Percentiles rank a stretch among this genome's conserved stretches.
Evolutionary conservation across 2,888 invertebrate species (phyloP).

Genomic region (Cordylochernes scorpioides): DNA sequence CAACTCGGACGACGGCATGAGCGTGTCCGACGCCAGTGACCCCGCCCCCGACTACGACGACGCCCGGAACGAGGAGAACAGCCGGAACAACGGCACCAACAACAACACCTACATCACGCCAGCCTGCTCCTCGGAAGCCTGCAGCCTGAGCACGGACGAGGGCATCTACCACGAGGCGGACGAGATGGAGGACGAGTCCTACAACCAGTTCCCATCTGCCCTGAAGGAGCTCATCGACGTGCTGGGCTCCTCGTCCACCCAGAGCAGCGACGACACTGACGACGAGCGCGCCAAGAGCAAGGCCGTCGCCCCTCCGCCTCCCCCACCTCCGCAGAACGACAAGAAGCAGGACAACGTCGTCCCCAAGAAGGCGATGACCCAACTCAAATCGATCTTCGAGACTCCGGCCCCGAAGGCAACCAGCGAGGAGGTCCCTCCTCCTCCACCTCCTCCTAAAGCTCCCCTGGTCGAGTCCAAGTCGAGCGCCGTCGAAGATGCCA

Average conservation of each 20-base stretch:
- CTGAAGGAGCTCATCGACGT: neutral
- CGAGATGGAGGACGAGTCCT: too few species aligned
- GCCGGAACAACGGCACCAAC: conserved; percentile 33
- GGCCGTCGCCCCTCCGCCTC: conserved; percentile 4
- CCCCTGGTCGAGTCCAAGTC: conserved; percentile 1
- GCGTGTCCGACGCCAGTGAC: conserved; percentile 14
- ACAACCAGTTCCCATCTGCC: neutral
- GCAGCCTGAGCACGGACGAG: conserved; percentile 14
- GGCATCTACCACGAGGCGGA: conserved; percentile 15
- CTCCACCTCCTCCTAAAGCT: conserved; percentile 9
- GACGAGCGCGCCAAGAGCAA: conserved; percentile 1
- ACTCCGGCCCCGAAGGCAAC: neutral
- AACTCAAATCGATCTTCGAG: neutral
- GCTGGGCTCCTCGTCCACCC: neutral
- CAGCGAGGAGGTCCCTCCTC: conserved; percentile 4
- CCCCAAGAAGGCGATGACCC: too few species aligned
- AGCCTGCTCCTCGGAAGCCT: conserved; percentile 8
- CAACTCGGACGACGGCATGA: conserved; percentile 14
- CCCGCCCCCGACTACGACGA: conserved; percentile 41
- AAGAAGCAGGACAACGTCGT: conserved; percentile 5
- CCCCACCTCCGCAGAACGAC: conserved; percentile 1
- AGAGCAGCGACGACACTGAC: neutral
- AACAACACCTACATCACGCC: conserved; percentile 23
- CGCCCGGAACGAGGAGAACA: conserved; percentile 19
- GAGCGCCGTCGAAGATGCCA: conserved; percentile 16